Evolutionary conservation across 1,140 invertebrate species (phyloP).

Genomic region (Lepidurus apus): DNA sequence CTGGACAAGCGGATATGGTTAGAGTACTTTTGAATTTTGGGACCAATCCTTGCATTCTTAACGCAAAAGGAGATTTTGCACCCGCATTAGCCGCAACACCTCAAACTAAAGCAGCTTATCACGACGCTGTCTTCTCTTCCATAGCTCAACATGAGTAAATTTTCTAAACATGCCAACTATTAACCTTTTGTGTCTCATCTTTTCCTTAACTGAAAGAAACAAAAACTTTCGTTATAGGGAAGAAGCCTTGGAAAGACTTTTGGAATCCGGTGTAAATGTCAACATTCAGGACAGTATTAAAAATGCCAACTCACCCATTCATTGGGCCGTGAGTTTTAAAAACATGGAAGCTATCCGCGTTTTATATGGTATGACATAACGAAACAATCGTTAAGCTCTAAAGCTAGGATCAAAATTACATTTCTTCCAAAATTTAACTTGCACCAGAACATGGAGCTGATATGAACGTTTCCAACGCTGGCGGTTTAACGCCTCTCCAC

Average conservation of each 20-base stretch:
- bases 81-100: background rate
- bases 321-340: slow-evolving; percentile 31
- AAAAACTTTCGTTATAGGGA: background rate
- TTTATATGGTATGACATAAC: slow-evolving; percentile 28
- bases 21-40: slow-evolving; percentile 29
- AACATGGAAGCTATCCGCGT: slow-evolving; percentile 26
- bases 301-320: slow-evolving; percentile 30
- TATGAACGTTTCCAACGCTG: slow-evolving; percentile 2
- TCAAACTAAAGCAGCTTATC: slow-evolving; percentile 27
- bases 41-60: slow-evolving; percentile 26
- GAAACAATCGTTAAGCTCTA: no score
- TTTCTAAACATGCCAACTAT: background rate
- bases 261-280: background rate
- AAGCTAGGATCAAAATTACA: no score
- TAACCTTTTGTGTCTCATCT: background rate
- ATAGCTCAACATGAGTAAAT: slow-evolving; percentile 28
- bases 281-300: slow-evolving; percentile 25
- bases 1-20: slow-evolving; percentile 29
- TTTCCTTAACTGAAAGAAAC: background rate
- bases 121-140: slow-evolving; percentile 29
- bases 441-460: slow-evolving; percentile 23
- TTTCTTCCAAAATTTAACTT: no score
- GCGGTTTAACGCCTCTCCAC: slow-evolving; percentile 32
- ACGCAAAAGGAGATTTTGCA: background rate
- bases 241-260: slow-evolving; percentile 24